These are phyloP conservation scores for Notarius quadriscutis DNA, from an alignment of 2,113 vertebrate species.

Conservation along the genomic window DNA sequence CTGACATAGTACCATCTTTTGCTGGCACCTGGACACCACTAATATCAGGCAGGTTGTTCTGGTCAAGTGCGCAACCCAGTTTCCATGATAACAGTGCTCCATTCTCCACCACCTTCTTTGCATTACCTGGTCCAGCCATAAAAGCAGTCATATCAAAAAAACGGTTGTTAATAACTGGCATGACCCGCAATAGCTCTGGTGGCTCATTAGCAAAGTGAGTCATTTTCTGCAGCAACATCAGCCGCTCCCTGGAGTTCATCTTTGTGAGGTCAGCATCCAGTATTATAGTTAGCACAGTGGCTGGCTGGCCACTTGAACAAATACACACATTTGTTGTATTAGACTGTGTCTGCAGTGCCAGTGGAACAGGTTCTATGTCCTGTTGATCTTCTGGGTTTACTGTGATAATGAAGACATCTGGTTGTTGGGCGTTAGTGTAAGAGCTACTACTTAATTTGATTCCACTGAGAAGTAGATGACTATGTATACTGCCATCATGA, in stretches of 20 bases:
- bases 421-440: conserved; percentile 69
- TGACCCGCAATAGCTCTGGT: conserved; percentile 88
- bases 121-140: conserved; percentile 96
- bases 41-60: conserved; percentile 88
- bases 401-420: conserved; percentile 89
- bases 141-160: conserved; percentile 98
- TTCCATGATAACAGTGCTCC: conserved; percentile 94
- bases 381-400: conserved; percentile 90
- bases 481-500: conserved; percentile 54
- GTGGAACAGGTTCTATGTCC: conserved; percentile 79
- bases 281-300: conserved; percentile 92
- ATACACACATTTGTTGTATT: conserved; percentile 73
- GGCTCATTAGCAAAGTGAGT: conserved; percentile 85
- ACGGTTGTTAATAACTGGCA: conserved; percentile 94
- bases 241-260: conserved; percentile 88
- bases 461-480: conserved; percentile 41
- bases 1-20: conserved; percentile 92
- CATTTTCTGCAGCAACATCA: conserved; percentile 83
- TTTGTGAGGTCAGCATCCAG: conserved; percentile 94
- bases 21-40: conserved; percentile 86
- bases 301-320: conserved; percentile 82
- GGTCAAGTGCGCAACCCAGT: conserved; percentile 89
- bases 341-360: conserved; percentile 67
- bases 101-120: conserved; percentile 95
- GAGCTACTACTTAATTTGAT: conserved; percentile 63